A percentile compares a stretch with the other conserved stretches of the same genome.
These are phyloP conservation scores for Haemorhous mexicanus DNA, from an alignment of 2,113 vertebrate genomes.

Conservation along the genomic window DNA sequence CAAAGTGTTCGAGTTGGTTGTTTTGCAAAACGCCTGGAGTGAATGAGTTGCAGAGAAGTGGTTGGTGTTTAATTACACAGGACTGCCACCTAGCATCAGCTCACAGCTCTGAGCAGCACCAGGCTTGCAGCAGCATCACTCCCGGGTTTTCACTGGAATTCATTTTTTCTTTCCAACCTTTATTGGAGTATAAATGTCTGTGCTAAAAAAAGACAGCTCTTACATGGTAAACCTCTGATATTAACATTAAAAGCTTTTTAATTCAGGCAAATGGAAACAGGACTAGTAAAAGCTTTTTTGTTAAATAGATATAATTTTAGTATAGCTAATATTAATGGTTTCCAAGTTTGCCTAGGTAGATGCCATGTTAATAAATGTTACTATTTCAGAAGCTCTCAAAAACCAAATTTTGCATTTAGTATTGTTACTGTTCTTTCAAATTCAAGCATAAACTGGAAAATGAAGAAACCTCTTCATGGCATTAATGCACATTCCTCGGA, in stretches of 20 bases:
- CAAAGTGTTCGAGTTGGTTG: background rate
- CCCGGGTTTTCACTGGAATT: background rate
- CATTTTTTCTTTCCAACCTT: background rate
- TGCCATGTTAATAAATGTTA: background rate
- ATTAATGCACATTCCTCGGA: background rate
- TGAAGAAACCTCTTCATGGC: background rate
- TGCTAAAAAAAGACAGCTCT: background rate
- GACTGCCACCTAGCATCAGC: conserved; percentile 78
- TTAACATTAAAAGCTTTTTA: conserved; percentile 23
- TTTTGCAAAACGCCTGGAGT: conserved; percentile 11
- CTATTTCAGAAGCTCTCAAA: background rate
- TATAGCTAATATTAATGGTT: conserved; percentile 28
- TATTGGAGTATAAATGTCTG: background rate
- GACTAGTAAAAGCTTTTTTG: background rate
- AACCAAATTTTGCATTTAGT: background rate
- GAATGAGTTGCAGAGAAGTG: background rate
- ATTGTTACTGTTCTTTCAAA: background rate
- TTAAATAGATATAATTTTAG: conserved; percentile 3
- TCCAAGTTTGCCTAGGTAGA: background rate
- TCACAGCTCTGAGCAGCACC: background rate
- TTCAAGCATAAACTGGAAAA: background rate
- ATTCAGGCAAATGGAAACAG: background rate
- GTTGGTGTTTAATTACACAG: conserved; percentile 67
- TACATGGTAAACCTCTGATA: background rate
- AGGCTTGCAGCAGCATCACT: background rate